Conservation (phyloP, 1,140 invertebrate species). For the Bradysia coprophila region DNA sequence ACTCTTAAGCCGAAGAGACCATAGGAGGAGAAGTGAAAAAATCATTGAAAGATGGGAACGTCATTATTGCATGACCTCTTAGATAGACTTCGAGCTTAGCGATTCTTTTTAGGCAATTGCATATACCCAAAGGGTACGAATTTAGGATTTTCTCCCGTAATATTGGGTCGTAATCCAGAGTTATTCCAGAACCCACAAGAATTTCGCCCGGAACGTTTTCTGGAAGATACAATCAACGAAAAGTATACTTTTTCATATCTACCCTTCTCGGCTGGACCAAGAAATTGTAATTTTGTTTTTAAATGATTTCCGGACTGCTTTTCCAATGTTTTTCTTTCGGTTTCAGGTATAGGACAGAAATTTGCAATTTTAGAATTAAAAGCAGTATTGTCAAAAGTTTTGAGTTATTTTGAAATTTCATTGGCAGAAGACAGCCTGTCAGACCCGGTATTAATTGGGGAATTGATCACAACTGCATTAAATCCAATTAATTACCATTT, state of each 20-base stretch:
- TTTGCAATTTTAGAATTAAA: slow-evolving; percentile 68
- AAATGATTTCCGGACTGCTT: no score
- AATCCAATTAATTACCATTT: slow-evolving; percentile 19
- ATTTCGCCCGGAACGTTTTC: slow-evolving; percentile 46
- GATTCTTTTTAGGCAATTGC: background rate
- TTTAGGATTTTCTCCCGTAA: background rate
- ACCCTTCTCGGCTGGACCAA: slow-evolving; percentile 43
- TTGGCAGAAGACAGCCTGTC: slow-evolving; percentile 17
- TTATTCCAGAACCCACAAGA: slow-evolving; percentile 12
- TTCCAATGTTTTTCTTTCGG: no score
- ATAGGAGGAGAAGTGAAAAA: no score
- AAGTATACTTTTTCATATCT: slow-evolving; percentile 32
- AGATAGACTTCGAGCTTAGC: background rate
- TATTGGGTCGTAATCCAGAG: slow-evolving; percentile 8
- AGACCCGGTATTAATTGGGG: slow-evolving; percentile 23
- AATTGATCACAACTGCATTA: slow-evolving; percentile 26
- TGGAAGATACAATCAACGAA: slow-evolving; percentile 11
- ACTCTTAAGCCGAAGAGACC: no score
- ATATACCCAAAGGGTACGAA: background rate
- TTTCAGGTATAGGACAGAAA: slow-evolving; percentile 55
- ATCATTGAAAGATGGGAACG: no score
- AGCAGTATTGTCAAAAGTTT: slow-evolving; percentile 37
- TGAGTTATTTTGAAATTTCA: slow-evolving; percentile 38
- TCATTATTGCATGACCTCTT: no score
- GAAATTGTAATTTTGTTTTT: no score